Conservation (phyloP, 2,888 invertebrate genomes). For the Lydus trimaculatus region DNA sequence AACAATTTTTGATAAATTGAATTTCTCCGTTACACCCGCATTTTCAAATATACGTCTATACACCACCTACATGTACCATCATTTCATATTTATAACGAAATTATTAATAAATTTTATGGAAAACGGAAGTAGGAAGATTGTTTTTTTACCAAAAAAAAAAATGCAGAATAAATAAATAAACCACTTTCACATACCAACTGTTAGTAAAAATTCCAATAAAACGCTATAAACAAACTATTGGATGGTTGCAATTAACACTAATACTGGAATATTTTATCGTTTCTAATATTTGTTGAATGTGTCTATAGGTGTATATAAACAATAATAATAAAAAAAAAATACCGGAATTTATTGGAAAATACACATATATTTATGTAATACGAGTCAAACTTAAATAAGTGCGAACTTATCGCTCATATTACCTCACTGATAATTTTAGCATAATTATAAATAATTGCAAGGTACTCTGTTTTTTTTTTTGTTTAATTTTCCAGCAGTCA, state of each 20-base stretch:
- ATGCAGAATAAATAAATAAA: neutral
- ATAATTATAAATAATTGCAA: neutral
- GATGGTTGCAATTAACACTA: neutral
- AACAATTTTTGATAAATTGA: too few relatives aligned
- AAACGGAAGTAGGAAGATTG: neutral
- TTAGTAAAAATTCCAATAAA: neutral
- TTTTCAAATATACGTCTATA: neutral
- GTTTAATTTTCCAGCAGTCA: neutral
- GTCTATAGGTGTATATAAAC: neutral
- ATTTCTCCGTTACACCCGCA: too few relatives aligned
- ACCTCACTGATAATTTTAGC: neutral
- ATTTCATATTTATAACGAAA: neutral
- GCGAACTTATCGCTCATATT: neutral
- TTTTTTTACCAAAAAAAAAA: neutral
- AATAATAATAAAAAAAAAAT: too few relatives aligned
- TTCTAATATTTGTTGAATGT: neutral
- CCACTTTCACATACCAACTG: constrained; percentile 10
- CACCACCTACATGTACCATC: neutral
- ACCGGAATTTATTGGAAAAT: neutral
- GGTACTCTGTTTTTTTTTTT: neutral
- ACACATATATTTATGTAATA: neutral
- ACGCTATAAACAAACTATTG: neutral
- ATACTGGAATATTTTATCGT: neutral
- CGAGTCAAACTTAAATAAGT: neutral
- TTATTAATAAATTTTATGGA: neutral